Base-by-base conservation (phyloP, 1,140 invertebrate species). In the Solen grandis region DNA sequence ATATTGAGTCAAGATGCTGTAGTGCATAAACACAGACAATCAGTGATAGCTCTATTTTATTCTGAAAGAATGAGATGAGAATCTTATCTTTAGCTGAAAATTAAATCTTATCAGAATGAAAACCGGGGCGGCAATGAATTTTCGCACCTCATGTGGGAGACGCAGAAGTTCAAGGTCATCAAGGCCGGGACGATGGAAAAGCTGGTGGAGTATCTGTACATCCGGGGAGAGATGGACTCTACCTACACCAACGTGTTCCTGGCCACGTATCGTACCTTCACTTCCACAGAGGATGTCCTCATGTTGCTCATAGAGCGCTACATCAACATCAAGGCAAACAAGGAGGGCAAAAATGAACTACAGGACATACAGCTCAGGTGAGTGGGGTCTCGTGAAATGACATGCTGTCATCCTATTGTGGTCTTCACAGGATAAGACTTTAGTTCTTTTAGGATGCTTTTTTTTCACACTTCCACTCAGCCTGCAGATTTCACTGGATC, bases 231-330 rank as follows among this genome's bases (percentile, higher is more conserved):
- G 92, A 93, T 99, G 84, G 98, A 99, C 93, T 98, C 97, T 46
- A 98, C 97, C 10, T 99, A 99, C 92, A 97, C 99, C 90, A 99
- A 99, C 91, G 97, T 99, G 1, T 99, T 99, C 93, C 95, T 99
- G 76, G 97, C 97, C 57, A 99, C 97, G 0, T 99, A 98, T 91
- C 94, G 97, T 75, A 96, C 96, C 25, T 98, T 98, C 91, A 95
- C 96, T 62, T 95, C 95, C 19, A 94, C 96, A 33, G 94, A 94
- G 74, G 94, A 96, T 91, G 97, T 99, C 25, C 93, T 99, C 62
- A 95, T 96, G 60, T 54, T 88, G 35, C 65, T 89, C 14, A 85
- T 88, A 5, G 83, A 86, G 16, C 87, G 87, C 27, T 89, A 88
- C 66, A 86, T 82, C 66, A 81, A 83, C 62, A 68, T 89, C 14